Evolutionary conservation across 2,888 invertebrate species (phyloP), one percentile per base, ranked within the genome.

Genomic region (Diarsia mendica): DNA sequence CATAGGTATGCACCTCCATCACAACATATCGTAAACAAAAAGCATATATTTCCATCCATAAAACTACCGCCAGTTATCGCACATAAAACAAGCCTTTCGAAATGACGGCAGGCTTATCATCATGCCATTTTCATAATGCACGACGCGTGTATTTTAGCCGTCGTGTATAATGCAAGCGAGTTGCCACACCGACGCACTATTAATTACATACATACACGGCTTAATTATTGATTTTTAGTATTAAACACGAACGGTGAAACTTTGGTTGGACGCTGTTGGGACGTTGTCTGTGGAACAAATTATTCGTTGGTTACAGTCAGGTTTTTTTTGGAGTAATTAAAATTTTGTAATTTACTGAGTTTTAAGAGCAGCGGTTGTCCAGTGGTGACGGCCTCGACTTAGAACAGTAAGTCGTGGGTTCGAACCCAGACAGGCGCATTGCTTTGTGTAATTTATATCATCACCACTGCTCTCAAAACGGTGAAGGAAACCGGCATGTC

Each of bases 221-320:
- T 95, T 95, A 95, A 96, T 95, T 96, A 96, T 96, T 95, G 96
- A 96, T 96, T 96, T 96, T 96, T 95, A 93, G 93, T 89, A 94
- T 95, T 95, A 94, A 95, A 94, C 92, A 93, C 91, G 77, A 67
- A 67, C 92, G n/a, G n/a, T n/a, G n/a, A n/a, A n/a, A 92, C 92
- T 94, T 92, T 89, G 90, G 90, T 63, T 33, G 88, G 49, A 33
- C 67, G 60, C 46, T 61, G 33, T 44, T 55, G 74, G 83, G 83
- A 84, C 83, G 87, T 77, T 78, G 84, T 84, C 80, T 86, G 86
- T 87, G 90, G 89, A 89, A 88, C 85, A 87, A 89, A 82, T 64
- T 71, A 79, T 76, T 80, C 82, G 79, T 73, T 3, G 64, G 72
- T 8, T 39, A 39, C 72, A 72, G 55, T 82, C 73, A 11, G 39